These are phyloP conservation scores for Melitaea athalia DNA, from an alignment of 2,888 invertebrate genomes.

Conservation along the genomic window DNA sequence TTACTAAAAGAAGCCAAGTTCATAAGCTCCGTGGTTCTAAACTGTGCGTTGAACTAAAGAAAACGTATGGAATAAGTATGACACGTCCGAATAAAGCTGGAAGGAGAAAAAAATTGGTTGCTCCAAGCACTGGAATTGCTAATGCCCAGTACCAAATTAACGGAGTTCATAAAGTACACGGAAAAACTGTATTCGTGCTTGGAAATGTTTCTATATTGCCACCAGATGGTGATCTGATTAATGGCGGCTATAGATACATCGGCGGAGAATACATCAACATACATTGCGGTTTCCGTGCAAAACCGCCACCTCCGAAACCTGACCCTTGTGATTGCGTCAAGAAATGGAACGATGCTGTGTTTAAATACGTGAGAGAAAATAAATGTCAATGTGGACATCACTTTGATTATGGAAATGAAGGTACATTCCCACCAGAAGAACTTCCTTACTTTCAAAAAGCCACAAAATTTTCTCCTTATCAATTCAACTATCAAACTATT, in stretches of 20 bases:
- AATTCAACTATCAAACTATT: conserved; percentile 68
- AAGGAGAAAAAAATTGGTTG: conserved; percentile 50
- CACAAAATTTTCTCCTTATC: conserved; percentile 49
- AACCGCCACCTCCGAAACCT: conserved; percentile 50
- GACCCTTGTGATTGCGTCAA: conserved; percentile 65
- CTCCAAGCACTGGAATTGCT: conserved; percentile 58
- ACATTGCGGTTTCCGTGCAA: conserved; percentile 60
- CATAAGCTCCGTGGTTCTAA: conserved; percentile 49
- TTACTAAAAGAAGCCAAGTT: conserved; percentile 43
- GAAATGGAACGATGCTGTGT: conserved; percentile 58
- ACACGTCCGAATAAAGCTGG: conserved; percentile 41
- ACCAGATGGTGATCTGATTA: conserved; percentile 62
- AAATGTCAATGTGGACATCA: conserved; percentile 69
- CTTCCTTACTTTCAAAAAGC: conserved; percentile 65
- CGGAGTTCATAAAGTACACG: conserved; percentile 58
- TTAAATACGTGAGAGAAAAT: conserved; percentile 56
- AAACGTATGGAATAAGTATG: conserved; percentile 61
- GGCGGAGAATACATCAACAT: conserved; percentile 56
- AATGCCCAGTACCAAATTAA: conserved; percentile 64
- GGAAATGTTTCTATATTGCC: conserved; percentile 59
- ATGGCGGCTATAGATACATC: conserved; percentile 60
- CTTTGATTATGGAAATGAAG: conserved; percentile 67
- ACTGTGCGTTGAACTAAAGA: conserved; percentile 54
- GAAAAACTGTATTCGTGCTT: conserved; percentile 57
- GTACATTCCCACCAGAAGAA: conserved; percentile 58